A percentile compares a stretch with the other conserved stretches of the same genome.
These are phyloP conservation scores for Notamacropus eugenii DNA, from an alignment of 2,797 vertebrate genomes.

Conservation along the genomic window DNA sequence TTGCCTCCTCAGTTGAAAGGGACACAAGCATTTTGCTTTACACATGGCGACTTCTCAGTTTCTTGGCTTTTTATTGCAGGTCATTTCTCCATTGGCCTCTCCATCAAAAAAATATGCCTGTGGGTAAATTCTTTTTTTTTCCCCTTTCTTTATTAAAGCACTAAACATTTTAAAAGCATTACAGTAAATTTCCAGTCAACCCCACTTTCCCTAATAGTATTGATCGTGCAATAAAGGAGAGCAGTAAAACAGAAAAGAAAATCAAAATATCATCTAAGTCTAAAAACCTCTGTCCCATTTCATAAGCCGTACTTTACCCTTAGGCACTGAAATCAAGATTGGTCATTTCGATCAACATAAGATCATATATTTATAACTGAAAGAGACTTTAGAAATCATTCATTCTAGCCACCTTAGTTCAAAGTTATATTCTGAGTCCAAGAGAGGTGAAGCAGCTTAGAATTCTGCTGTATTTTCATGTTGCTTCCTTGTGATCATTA, in stretches of 20 bases:
- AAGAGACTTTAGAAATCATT: not conserved
- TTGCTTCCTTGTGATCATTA: not conserved
- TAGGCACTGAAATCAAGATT: not conserved
- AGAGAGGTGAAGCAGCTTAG: not conserved
- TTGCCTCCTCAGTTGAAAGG: too few relatives aligned
- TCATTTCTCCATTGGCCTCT: constrained; percentile 21
- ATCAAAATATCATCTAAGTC: not conserved
- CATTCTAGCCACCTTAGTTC: not conserved
- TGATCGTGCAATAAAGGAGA: too few relatives aligned
- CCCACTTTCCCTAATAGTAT: too few relatives aligned
- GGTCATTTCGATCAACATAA: not conserved
- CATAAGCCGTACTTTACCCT: too few relatives aligned
- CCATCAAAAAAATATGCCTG: not conserved
- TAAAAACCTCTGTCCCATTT: too few relatives aligned
- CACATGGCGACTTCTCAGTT: not conserved
- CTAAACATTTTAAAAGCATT: too few relatives aligned
- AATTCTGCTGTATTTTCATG: not conserved
- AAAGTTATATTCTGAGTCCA: not conserved
- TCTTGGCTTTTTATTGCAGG: not conserved
- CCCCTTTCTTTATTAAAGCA: not conserved
- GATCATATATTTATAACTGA: not conserved
- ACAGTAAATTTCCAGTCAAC: too few relatives aligned
- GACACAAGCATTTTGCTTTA: too few relatives aligned
- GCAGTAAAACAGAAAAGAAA: not conserved
- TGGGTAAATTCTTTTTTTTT: not conserved